Percentiles rank a stretch among this genome's conserved stretches.
These are phyloP conservation scores for Heliconius ethilla DNA, from an alignment of 2,888 invertebrate genomes.

Conservation along the genomic window DNA sequence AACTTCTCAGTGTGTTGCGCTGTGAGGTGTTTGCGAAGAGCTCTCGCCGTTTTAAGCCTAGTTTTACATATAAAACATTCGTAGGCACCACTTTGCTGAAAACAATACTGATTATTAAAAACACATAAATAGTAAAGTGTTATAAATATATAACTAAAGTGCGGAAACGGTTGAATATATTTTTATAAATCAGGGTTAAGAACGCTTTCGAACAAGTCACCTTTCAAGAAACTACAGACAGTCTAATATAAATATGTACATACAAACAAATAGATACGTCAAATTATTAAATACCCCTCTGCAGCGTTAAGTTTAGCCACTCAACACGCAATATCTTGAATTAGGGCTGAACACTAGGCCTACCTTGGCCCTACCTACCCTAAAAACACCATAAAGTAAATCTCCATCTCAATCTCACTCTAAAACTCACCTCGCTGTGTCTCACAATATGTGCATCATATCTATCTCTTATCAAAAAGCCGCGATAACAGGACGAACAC, in stretches of 20 bases:
- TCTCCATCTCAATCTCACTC: neutral
- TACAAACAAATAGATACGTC: no score
- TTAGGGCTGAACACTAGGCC: neutral
- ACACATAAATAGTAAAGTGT: no score
- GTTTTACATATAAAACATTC: constrained; percentile 75
- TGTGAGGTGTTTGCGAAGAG: constrained; percentile 68
- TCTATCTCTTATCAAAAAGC: constrained; percentile 63
- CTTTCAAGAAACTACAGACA: no score
- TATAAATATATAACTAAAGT: no score
- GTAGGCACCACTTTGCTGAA: constrained; percentile 68
- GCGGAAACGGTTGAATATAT: no score
- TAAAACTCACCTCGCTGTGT: constrained; percentile 64
- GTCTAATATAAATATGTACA: no score
- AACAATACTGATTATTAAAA: neutral
- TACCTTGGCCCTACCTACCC: no score
- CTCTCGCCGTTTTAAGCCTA: constrained; percentile 64
- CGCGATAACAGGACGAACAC: constrained; percentile 63
- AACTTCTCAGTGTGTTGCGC: constrained; percentile 73
- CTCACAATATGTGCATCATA: constrained; percentile 64
- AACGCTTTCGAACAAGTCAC: no score
- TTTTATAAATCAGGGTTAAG: no score
- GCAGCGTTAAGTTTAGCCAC: neutral
- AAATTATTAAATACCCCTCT: no score
- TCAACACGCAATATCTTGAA: neutral
- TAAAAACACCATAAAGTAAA: no score